Evolutionary conservation across 2,113 vertebrate species (phyloP), one percentile per base, ranked within the genome.

Genomic region (Nothoprocta perdicaria): DNA sequence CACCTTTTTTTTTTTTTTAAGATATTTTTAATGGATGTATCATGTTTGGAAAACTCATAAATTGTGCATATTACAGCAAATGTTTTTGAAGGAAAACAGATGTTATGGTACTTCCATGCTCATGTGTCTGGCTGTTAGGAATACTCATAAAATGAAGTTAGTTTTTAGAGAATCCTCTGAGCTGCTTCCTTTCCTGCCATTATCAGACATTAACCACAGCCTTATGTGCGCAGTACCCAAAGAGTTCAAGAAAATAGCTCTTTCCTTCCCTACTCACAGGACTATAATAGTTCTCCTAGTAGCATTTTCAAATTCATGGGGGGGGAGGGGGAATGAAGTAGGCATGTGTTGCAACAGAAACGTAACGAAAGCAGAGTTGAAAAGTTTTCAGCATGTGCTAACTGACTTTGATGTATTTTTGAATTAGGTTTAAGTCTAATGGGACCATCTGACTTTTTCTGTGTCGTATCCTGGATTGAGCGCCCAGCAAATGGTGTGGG

Each of bases 281-380:
- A 84, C 31, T 2, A 14, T 62, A 62, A 26, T 31, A 58, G 55
- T 45, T 55, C 33, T 52, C 3, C 52, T 79, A 50, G 16, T 8
- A 75, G 67, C 10, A 14, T 41, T 60, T 84, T 55, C 48, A 38
- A 61, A 26, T 63, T 62, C 48, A 48, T 19, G 12, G 68, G 63
- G 27, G 66, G 69, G 21, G 21, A 48, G 27, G 66, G 69, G 21
- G 21, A 48, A 17, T 38, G 35, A 45, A 48, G 33, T 27, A 27
- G 69, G 10, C 67, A 26, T 38, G 57, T 73, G 63, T 50, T 69
- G 7, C 76, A 48, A 23, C 21, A 57, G 35, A 73, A 80, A 33
- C 0, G 2, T 52, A 18, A 52, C 18, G 27, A 80, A 40, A 83
- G 43, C 31, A 29, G 22, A 26, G 0, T 23, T 79, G 48, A 33